Evolutionary conservation across 2,888 invertebrate genomes (phyloP), one percentile per base, ranked within the genome.

Genomic region (Tetragonisca angustula): DNA sequence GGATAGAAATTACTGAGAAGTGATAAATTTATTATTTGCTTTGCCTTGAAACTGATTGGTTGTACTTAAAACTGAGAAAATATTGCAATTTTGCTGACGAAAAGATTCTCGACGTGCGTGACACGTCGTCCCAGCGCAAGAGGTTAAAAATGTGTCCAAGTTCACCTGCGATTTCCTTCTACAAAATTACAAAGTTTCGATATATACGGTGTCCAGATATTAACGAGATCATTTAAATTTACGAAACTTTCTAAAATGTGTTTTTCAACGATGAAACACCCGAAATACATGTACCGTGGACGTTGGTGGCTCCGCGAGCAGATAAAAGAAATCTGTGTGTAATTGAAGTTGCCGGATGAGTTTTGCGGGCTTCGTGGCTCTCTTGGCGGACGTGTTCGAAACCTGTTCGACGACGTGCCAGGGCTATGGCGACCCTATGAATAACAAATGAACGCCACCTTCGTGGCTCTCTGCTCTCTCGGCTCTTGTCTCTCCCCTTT

Each of bases 401-500:
- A 87, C 83, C 86, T 73, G 81, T 84, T 84, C 84, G 87, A 87
- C 83, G 83, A 86, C 87, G 83, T 84, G 86, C 77, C 83, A 74
- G 71, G 79, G 83, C 82, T 74, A 79, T 86, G 89, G 84, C 83
- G 80, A 86, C 81, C 85, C 89, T 86, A 89, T 89, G 89, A 89
- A 89, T 89, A 89, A 85, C 87, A 87, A 89, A 89, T 88, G 89
- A 88, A 87, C 82, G 17, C 59, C 80, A 74, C 79, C 83, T 71
- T 79, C 84, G 50, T 72, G 52, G 61, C 32, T 49, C 75, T 36
- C n/a, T 52, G 32, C 49, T 54, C 49, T 50, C 68, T 32, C 71
- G 19, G 13, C 36, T 50, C 13, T 43, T 43, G 32, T 43, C 49
- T 32, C 56, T 61, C 62, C 67, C 21, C 32, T 67, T 75, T 70